Evolutionary conservation across 1,140 invertebrate genomes (phyloP).

Genomic region (Tenebrio molitor): DNA sequence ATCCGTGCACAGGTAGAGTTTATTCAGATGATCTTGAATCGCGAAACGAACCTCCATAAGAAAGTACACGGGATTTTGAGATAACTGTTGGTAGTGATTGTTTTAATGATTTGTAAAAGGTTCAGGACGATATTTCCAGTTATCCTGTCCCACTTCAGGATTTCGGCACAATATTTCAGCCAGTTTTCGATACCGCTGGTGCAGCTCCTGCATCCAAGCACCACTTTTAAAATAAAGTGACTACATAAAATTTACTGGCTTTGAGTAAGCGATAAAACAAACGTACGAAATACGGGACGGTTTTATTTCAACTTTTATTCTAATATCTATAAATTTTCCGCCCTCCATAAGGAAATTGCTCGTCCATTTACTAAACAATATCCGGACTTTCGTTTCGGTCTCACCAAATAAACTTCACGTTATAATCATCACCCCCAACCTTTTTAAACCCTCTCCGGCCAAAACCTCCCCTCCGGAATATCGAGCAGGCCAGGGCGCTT

Average conservation of each 20-base stretch:
- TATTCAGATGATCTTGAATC: too few species aligned
- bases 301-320: conserved; percentile 33
- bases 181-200: background rate
- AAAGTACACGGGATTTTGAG: too few species aligned
- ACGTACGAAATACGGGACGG: background rate
- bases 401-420: background rate
- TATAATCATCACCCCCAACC: background rate
- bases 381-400: conserved; percentile 27
- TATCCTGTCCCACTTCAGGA: too few species aligned
- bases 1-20: too few species aligned
- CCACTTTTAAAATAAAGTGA: conserved; percentile 25
- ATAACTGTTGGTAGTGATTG: too few species aligned
- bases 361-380: conserved; percentile 43
- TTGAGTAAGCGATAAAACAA: conserved; percentile 7
- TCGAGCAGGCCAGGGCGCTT: background rate
- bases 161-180: conserved; percentile 23
- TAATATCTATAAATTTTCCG: conserved; percentile 44
- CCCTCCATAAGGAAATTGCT: conserved; percentile 44
- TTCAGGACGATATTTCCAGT: too few species aligned
- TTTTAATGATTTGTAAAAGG: too few species aligned
- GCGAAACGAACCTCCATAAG: too few species aligned
- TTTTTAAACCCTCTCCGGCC: background rate
- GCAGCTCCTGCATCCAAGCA: conserved; percentile 13
- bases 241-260: conserved; percentile 15
- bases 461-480: background rate